Conservation (phyloP, 2,113 vertebrate genomes). For the Syngnathus floridae region DNA sequence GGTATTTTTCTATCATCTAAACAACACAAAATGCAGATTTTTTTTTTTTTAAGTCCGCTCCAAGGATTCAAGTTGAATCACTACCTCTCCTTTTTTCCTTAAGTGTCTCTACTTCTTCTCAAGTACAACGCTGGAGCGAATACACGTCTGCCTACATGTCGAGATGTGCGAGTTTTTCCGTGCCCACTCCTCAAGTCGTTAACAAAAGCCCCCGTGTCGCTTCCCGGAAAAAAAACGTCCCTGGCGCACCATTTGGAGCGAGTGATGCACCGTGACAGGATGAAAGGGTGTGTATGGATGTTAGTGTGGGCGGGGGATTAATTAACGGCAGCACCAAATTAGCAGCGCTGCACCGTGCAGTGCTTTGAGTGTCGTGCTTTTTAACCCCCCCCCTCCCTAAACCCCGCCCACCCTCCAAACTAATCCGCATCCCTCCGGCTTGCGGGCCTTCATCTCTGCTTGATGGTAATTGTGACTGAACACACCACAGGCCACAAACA, state of each 20-base stretch:
- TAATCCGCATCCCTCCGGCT: slow-evolving; percentile 39
- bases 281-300: slow-evolving; percentile 21
- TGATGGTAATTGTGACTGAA: slow-evolving; percentile 54
- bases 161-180: slow-evolving; percentile 30
- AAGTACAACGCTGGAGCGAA: background rate
- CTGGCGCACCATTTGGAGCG: slow-evolving; percentile 34
- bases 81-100: too few species aligned
- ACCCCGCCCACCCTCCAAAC: slow-evolving; percentile 25
- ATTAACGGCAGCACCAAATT: slow-evolving; percentile 55
- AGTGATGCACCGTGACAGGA: slow-evolving; percentile 26
- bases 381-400: slow-evolving; percentile 29
- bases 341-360: slow-evolving; percentile 33
- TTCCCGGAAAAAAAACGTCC: slow-evolving; percentile 45
- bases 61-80: background rate
- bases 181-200: slow-evolving; percentile 34
- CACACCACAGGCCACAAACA: slow-evolving; percentile 47
- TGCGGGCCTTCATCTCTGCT: slow-evolving; percentile 31
- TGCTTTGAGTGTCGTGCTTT: slow-evolving; percentile 34
- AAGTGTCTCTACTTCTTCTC: background rate
- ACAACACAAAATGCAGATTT: too few species aligned
- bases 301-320: slow-evolving; percentile 42
- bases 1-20: too few species aligned
- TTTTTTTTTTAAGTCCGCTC: background rate
- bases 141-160: slow-evolving; percentile 10
- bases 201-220: slow-evolving; percentile 48